phyloP scores from a whole-genome alignment of 2,888 invertebrate genomes.

The Odontocolon sp. region DNA sequence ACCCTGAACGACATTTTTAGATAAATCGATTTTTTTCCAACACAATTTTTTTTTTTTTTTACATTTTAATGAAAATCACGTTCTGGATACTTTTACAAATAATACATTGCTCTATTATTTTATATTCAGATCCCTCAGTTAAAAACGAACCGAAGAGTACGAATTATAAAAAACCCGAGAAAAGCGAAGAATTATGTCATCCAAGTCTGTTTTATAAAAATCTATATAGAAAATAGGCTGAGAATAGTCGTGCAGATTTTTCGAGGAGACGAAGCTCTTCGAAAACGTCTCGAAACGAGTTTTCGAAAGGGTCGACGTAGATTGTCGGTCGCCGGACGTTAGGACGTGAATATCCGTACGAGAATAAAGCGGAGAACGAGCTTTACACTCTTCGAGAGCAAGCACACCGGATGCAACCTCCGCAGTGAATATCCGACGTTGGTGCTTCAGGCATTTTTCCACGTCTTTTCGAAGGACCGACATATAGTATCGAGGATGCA shows the following conservation, averaged over 20 bases:
- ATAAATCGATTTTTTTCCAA: too few species aligned
- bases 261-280: neutral
- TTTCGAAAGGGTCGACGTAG: conserved; percentile 17
- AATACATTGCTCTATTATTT: too few species aligned
- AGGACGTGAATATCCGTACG: conserved; percentile 31
- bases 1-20: neutral
- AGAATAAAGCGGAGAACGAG: conserved; percentile 29
- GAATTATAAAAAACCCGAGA: too few species aligned
- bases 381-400: conserved; percentile 28
- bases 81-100: too few species aligned
- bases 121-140: too few species aligned
- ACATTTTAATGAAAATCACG: too few species aligned
- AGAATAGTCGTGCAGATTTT: neutral
- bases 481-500: conserved; percentile 36
- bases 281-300: neutral
- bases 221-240: too few species aligned
- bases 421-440: conserved; percentile 42
- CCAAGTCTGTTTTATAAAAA: too few species aligned
- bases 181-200: too few species aligned
- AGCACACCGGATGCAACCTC: conserved; percentile 49
- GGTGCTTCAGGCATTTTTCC: conserved; percentile 29
- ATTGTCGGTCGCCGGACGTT: conserved; percentile 9
- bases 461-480: conserved; percentile 36
- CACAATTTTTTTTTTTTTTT: too few species aligned
- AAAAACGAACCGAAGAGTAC: too few species aligned